Percentiles rank a stretch among this genome's conserved stretches.
phyloP scores from a whole-genome alignment of 1,140 invertebrate genomes.

The Cotesia vestalis region DNA sequence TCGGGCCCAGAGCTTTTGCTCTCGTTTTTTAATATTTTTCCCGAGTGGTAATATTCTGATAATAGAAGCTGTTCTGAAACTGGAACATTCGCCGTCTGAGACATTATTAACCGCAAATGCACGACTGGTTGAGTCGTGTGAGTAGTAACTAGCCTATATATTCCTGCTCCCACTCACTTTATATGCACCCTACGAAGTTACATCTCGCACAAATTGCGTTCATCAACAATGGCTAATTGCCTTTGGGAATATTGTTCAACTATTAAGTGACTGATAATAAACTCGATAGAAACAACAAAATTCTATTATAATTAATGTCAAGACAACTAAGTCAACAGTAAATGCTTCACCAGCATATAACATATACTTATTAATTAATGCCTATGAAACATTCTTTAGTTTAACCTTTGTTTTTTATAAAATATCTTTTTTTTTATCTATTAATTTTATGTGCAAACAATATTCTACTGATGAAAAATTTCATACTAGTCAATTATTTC shows the following conservation, averaged over 20 bases:
- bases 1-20: background rate
- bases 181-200: conserved; percentile 54
- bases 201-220: conserved; percentile 61
- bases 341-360: background rate
- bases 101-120: conserved; percentile 8
- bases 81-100: background rate
- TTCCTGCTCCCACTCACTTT: background rate
- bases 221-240: conserved; percentile 64
- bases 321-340: conserved; percentile 26
- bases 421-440: too few relatives aligned
- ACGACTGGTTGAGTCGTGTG: conserved; percentile 4
- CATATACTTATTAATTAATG: background rate
- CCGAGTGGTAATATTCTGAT: background rate
- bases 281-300: conserved; percentile 54
- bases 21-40: background rate
- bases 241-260: conserved; percentile 57
- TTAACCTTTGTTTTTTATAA: too few relatives aligned
- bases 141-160: conserved; percentile 2
- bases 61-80: conserved; percentile 7
- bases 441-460: too few relatives aligned
- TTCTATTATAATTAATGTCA: conserved; percentile 54
- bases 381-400: too few relatives aligned
- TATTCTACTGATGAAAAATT: too few relatives aligned
- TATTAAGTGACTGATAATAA: conserved; percentile 63
- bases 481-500: too few relatives aligned